Conservation (phyloP, 1,140 invertebrate species). For the Drosophila ironensis region DNA sequence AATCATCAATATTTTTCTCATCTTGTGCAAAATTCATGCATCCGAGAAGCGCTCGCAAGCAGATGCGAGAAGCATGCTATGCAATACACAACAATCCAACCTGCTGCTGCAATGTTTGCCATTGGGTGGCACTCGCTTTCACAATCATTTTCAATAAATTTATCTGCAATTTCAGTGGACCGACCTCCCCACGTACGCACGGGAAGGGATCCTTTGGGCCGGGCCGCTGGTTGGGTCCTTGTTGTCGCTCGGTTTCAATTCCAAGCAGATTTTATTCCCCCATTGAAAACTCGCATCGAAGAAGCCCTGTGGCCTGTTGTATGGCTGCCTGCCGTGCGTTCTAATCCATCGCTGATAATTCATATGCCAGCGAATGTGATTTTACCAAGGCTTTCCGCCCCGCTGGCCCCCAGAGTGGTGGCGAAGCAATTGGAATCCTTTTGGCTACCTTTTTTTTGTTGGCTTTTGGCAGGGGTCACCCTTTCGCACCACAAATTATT, state of each 20-base stretch:
- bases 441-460: conserved; percentile 21
- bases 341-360: conserved; percentile 36
- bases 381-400: conserved; percentile 42
- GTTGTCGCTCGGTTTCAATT: conserved; percentile 52
- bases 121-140: conserved; percentile 8
- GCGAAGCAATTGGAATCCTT: too few species aligned
- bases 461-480: conserved; percentile 8
- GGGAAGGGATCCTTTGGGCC: not conserved
- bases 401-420: too few species aligned
- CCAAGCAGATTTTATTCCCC: conserved; percentile 26
- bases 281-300: conserved; percentile 48
- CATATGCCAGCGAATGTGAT: conserved; percentile 39
- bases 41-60: conserved; percentile 28
- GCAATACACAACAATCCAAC: too few species aligned
- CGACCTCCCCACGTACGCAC: conserved; percentile 1
- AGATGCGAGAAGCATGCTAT: too few species aligned
- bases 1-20: conserved; percentile 74
- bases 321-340: conserved; percentile 6
- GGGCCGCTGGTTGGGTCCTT: conserved; percentile 15
- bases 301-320: conserved; percentile 12
- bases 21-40: conserved; percentile 47
- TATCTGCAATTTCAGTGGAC: conserved; percentile 63
- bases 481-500: conserved; percentile 72
- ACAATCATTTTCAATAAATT: conserved; percentile 79
- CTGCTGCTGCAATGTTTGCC: conserved; percentile 23